phyloP scores from a whole-genome alignment of 2,113 vertebrate species.

The Otocyon megalotis region DNA sequence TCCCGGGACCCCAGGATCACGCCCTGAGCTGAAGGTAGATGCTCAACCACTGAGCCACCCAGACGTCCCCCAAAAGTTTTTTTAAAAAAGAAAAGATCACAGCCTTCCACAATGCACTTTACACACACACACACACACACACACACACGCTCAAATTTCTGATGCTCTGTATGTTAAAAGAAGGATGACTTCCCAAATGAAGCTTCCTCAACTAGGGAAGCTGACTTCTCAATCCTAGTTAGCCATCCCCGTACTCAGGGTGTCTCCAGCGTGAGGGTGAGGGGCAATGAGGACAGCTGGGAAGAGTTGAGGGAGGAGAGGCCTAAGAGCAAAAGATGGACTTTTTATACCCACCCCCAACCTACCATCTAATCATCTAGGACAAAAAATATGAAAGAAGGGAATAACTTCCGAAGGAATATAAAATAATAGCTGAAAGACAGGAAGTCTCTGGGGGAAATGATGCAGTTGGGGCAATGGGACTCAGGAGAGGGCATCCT shows the following conservation, averaged over 20 bases:
- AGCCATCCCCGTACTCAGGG: neutral
- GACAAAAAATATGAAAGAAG: neutral
- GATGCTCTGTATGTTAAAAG: neutral
- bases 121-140: neutral
- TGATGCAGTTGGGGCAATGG: neutral
- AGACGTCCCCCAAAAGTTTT: no score
- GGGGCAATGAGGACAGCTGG: neutral
- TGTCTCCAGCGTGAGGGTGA: rapidly evolving
- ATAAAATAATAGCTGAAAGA: neutral
- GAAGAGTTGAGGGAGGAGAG: no score
- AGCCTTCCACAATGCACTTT: neutral
- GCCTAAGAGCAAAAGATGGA: neutral
- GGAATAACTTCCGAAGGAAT: neutral
- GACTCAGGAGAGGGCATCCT: neutral
- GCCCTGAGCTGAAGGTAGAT: no score
- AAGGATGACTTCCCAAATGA: constrained; percentile 25
- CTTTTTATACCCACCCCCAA: neutral
- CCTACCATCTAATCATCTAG: neutral
- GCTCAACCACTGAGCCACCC: no score
- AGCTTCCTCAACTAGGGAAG: neutral
- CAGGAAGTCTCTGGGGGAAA: neutral
- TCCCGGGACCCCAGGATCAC: no score
- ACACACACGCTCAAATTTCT: neutral
- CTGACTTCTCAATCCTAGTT: neutral
- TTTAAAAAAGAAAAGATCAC: neutral